Base-by-base conservation (phyloP, 2,797 vertebrate species). In the Takifugu rubripes region DNA sequence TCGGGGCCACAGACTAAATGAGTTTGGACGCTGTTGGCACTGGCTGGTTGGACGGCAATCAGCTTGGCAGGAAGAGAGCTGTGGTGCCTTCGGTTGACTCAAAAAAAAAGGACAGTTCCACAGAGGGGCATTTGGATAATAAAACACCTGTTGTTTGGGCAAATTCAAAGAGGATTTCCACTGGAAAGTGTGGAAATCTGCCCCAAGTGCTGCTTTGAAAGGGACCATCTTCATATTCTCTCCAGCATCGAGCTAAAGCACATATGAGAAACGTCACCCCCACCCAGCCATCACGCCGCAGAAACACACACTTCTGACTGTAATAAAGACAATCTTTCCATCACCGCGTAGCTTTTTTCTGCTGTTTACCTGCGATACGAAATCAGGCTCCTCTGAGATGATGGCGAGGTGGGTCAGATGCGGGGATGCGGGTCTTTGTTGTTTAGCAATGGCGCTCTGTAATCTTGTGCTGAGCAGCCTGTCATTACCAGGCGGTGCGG, bases 391-490 rank as follows among this genome's bases (percentile, higher is more conserved):
- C 87, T 87, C 86, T 85, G 82, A 87, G 74, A 40, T 85, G 82
- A 86, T 84, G 70, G 78, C 57, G 64, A 66, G 73, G 64, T 79
- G 82, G 88, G 83, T 87, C 85, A 83, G 74, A 83, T 68, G 74
- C 75, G 75, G 71, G 75, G 80, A 85, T 80, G 75, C 82, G 73
- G 77, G 84, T 86, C 88, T 89, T 89, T 90, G 87, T 85, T 89
- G 85, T 85, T 88, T 84, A 83, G 83, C 83, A 82, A 81, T 84
- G 72, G 80, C 81, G 82, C 86, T 84, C 89, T 89, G 84, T 91
- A 92, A 92, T 92, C 90, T 90, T 83, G 81, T 74, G 75, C 82
- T 72, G 84, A 87, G 78, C 87, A 91, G 89, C 83, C 91, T 89
- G 85, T 91, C 90, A 91, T 92, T 92, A 92, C 86, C 87, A 84